Base-by-base conservation (phyloP, 2,797 vertebrate species). In the Neopelma chrysocephalum region DNA sequence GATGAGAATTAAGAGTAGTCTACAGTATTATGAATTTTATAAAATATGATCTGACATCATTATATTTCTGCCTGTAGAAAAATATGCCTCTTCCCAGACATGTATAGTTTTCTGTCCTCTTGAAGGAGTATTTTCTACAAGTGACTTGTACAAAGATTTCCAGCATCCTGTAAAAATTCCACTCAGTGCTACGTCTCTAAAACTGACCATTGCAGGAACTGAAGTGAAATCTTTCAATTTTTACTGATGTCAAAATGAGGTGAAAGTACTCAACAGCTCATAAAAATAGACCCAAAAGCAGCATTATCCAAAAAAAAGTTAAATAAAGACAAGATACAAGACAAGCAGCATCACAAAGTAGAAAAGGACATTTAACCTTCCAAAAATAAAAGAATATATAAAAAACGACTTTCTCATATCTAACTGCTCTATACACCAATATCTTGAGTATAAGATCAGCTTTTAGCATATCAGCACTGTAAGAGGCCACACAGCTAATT, bases 221-320 rank as follows among this genome's bases (percentile, higher is more conserved):
- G 20, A 66, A 92, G 36, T 42, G 13, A 92, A 72, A 82, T 79
- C 12, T 79, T 86, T 64, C 51, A 6, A 10, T 25, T 60, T 91
- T 76, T 69, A 84, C 14, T 82, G 36, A 64, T 58, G 50, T 68
- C 64, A 87, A 57, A 91, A 89, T 81, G 54, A 95, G 75, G 79
- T 92, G 92, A 80, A 90, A 19, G 27, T 93, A 91, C 54, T 72
- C 79, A 92, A 75, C 69, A 93, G 87, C 56, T 85, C 82, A 93
- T 48, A 85, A 85, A 92, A 85, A 51, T 10, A 87, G 60, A 84
- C 53, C 18, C 31, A 84, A 71, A 93, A 95, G 89, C 87, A 95
- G 92, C 87, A 70, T 40, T 93, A n/a, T 89, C 65, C 4, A 66
- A 70, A 86, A 82, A 80, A 75, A 75, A 23, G 56, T 80, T 69